phyloP scores from a whole-genome alignment of 2,113 vertebrate species.

The Odobenus rosmarus region DNA sequence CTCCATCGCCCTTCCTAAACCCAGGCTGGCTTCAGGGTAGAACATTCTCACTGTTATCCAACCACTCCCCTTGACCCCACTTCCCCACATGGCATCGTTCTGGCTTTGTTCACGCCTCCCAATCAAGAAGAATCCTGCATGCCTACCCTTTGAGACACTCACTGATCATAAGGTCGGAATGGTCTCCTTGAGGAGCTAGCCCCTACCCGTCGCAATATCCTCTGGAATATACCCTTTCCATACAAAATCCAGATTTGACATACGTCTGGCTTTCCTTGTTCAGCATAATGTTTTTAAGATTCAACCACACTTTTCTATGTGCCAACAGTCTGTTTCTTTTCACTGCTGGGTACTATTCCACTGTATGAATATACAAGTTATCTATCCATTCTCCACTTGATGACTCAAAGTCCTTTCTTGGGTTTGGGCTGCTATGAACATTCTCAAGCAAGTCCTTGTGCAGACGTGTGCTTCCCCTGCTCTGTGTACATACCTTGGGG shows the following conservation, averaged over 20 bases:
- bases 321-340: not conserved
- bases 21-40: not conserved
- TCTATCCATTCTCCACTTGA: not conserved
- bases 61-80: fast-evolving
- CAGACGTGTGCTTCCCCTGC: not conserved
- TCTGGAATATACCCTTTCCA: not conserved
- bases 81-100: too few species aligned
- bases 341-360: not conserved
- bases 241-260: not conserved
- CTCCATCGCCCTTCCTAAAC: not conserved
- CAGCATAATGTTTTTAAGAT: not conserved
- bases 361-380: not conserved
- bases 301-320: not conserved
- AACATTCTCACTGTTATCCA: fast-evolving
- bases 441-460: not conserved
- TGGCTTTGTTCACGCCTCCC: not conserved
- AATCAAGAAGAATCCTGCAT: not conserved
- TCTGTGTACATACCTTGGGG: not conserved
- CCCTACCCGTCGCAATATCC: not conserved
- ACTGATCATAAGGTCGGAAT: not conserved
- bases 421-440: not conserved
- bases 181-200: too few species aligned
- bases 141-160: fast-evolving
- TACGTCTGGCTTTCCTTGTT: not conserved
- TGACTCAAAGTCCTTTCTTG: not conserved